phyloP scores from a whole-genome alignment of 2,797 vertebrate genomes.

The Sebastes nivosus region DNA sequence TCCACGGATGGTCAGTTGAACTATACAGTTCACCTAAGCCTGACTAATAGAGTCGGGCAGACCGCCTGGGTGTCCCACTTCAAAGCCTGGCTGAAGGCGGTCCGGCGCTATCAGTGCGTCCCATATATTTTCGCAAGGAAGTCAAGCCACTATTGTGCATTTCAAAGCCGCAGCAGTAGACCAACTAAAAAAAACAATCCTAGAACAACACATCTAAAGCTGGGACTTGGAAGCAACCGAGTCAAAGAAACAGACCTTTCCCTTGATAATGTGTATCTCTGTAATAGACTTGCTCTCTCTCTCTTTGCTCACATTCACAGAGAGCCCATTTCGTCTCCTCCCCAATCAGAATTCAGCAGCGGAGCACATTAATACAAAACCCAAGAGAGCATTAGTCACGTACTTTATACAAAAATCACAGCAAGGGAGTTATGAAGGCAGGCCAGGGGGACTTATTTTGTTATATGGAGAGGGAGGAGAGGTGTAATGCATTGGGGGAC shows the following conservation, averaged over 20 bases:
- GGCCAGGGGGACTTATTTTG: not conserved
- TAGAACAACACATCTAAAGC: constrained; percentile 77
- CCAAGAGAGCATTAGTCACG: constrained; percentile 54
- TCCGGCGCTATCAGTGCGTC: constrained; percentile 37
- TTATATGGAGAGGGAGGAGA: not conserved
- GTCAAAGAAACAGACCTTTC: constrained; percentile 38
- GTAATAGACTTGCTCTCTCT: constrained; percentile 44
- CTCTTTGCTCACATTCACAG: constrained; percentile 19
- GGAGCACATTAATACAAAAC: constrained; percentile 56
- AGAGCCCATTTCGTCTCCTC: constrained; percentile 48
- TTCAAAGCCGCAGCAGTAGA: constrained; percentile 58
- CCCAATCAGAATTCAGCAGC: constrained; percentile 57
- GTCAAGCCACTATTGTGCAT: constrained; percentile 70
- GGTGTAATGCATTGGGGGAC: constrained; percentile 10
- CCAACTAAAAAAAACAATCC: constrained; percentile 43
- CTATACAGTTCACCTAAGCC: constrained; percentile 35
- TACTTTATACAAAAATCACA: constrained; percentile 57
- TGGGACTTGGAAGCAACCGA: constrained; percentile 36
- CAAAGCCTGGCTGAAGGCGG: constrained; percentile 62
- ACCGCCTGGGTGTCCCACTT: constrained; percentile 56
- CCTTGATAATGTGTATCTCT: constrained; percentile 58
- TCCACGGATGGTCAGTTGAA: constrained; percentile 29
- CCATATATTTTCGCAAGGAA: constrained; percentile 72
- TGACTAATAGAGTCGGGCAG: constrained; percentile 28
- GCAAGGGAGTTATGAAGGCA: constrained; percentile 26